These are phyloP conservation scores for Thumatha senex DNA, from an alignment of 2,888 invertebrate genomes.

Conservation along the genomic window DNA sequence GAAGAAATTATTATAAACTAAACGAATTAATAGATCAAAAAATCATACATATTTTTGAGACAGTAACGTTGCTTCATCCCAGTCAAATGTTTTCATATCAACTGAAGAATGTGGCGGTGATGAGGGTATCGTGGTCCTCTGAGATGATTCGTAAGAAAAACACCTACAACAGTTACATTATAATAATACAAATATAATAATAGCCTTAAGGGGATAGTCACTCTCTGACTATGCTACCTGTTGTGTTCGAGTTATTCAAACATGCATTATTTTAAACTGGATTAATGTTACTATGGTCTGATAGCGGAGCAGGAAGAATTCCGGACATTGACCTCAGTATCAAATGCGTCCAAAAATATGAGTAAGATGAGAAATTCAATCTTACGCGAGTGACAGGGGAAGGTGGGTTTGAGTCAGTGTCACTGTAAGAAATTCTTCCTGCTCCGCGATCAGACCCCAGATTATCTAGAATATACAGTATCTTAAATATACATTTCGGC, in stretches of 20 bases:
- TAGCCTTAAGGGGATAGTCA: background rate
- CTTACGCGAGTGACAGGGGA: too few species aligned
- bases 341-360: too few species aligned
- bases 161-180: slow-evolving; percentile 78
- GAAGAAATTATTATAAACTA: too few species aligned
- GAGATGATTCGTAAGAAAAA: slow-evolving; percentile 88
- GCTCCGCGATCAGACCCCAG: too few species aligned
- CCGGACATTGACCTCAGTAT: too few species aligned
- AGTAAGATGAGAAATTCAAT: too few species aligned
- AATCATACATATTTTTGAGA: slow-evolving; percentile 75
- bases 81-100: slow-evolving; percentile 76
- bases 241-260: slow-evolving; percentile 12
- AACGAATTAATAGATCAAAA: slow-evolving; percentile 10
- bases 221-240: slow-evolving; percentile 4
- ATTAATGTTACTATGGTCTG: too few species aligned
- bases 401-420: too few species aligned
- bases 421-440: too few species aligned
- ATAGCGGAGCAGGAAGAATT: too few species aligned
- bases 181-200: slow-evolving; percentile 12
- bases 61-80: slow-evolving; percentile 73
- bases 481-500: slow-evolving; percentile 1
- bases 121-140: slow-evolving; percentile 79
- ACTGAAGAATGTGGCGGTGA: slow-evolving; percentile 73
- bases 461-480: too few species aligned
- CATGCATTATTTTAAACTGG: background rate